Percentiles rank a stretch among this genome's conserved stretches.
Evolutionary conservation across 1,140 invertebrate genomes (phyloP).

Genomic region (Drosophila varians): DNA sequence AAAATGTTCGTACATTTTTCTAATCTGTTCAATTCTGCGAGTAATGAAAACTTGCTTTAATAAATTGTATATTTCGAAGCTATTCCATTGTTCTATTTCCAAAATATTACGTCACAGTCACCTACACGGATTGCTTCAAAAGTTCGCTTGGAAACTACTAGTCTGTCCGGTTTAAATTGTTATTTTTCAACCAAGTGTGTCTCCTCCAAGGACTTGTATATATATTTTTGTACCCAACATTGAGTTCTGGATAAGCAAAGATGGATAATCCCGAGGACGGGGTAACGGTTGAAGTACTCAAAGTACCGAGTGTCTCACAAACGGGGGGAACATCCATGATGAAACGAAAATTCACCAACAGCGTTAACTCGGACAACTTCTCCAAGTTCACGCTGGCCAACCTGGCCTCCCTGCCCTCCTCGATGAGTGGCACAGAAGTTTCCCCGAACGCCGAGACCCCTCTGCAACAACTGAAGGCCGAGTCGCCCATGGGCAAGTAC

Average conservation of each 20-base stretch:
- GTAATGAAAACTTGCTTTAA: background rate
- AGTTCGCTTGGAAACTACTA: background rate
- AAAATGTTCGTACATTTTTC: background rate
- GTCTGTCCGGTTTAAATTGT: background rate
- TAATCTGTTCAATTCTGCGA: background rate
- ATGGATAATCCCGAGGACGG: background rate
- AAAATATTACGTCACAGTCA: background rate
- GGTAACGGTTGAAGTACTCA: background rate
- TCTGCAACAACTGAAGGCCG: background rate
- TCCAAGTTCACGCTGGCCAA: conserved; percentile 30
- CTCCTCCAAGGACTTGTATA: background rate
- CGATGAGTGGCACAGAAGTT: background rate
- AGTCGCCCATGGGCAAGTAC: conserved; percentile 19
- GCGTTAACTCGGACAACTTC: background rate
- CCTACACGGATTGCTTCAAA: background rate
- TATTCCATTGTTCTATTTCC: background rate
- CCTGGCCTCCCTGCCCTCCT: background rate
- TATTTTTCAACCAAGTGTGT: background rate
- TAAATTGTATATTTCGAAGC: background rate
- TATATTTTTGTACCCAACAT: background rate
- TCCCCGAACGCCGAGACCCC: background rate
- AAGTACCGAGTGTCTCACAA: background rate
- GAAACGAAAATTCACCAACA: background rate
- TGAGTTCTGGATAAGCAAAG: background rate
- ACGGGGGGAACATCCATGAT: background rate